Percentiles rank a stretch among this genome's conserved stretches.
Evolutionary conservation across 2,113 vertebrate species (phyloP).

Genomic region (Isurus oxyrinchus): DNA sequence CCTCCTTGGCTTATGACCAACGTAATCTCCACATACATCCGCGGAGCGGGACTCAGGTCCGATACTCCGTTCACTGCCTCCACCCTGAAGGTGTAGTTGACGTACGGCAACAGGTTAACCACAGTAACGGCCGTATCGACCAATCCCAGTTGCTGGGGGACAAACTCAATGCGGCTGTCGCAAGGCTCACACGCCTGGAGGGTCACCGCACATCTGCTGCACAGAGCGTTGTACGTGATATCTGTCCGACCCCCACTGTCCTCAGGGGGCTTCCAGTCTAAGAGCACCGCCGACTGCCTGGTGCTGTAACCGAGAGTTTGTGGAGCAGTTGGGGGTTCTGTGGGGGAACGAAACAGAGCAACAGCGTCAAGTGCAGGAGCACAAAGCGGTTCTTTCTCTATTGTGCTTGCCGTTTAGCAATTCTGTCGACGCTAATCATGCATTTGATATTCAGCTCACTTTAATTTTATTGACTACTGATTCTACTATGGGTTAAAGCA

Average conservation of each 20-base stretch:
- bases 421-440: not conserved
- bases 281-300: constrained; percentile 72
- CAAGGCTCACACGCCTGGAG: constrained; percentile 66
- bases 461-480: not conserved
- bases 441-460: not conserved
- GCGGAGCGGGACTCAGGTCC: constrained; percentile 59
- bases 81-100: constrained; percentile 83
- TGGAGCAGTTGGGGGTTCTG: constrained; percentile 82
- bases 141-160: constrained; percentile 82
- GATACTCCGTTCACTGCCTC: constrained; percentile 84
- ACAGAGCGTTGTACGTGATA: constrained; percentile 80
- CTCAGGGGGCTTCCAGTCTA: constrained; percentile 71
- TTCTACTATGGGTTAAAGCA: not conserved
- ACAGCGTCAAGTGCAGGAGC: constrained; percentile 10
- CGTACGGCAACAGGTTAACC: constrained; percentile 78
- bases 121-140: constrained; percentile 75
- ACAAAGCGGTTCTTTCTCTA: not conserved
- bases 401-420: not conserved
- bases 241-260: constrained; percentile 76
- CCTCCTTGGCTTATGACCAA: constrained; percentile 74
- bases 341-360: constrained; percentile 20
- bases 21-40: constrained; percentile 74
- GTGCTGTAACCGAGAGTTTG: constrained; percentile 75
- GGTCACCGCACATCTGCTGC: constrained; percentile 54
- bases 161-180: constrained; percentile 72